phyloP scores from a whole-genome alignment of 2,113 vertebrate genomes.

The Crotalus horridus region DNA sequence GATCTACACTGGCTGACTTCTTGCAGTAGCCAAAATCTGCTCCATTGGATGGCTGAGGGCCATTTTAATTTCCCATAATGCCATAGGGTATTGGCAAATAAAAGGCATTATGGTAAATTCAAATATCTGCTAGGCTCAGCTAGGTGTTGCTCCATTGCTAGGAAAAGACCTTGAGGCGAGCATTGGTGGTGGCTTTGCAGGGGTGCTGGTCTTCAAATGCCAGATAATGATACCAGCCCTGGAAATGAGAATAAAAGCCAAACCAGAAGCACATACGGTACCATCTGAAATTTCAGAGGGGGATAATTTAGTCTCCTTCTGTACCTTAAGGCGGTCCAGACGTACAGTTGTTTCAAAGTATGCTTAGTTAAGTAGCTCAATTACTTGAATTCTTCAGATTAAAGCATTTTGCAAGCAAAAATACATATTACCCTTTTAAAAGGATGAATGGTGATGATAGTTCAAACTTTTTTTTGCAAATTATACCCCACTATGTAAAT shows the following conservation, averaged over 20 bases:
- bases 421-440: background rate
- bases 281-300: background rate
- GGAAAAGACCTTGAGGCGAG: background rate
- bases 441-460: background rate
- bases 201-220: background rate
- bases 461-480: background rate
- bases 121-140: background rate
- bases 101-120: background rate
- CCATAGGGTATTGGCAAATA: too few relatives aligned
- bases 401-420: background rate
- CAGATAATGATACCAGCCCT: background rate
- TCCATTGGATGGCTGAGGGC: background rate
- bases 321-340: background rate
- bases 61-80: background rate
- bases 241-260: background rate
- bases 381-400: background rate
- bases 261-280: background rate
- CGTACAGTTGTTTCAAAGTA: background rate
- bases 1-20: background rate
- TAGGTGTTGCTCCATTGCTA: background rate
- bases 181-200: background rate
- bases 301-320: background rate
- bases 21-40: background rate
- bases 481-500: background rate
- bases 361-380: background rate